Evolutionary conservation across 2,113 vertebrate genomes (phyloP), one percentile per base, ranked within the genome.

Genomic region (Brachypteracias leptosomus): DNA sequence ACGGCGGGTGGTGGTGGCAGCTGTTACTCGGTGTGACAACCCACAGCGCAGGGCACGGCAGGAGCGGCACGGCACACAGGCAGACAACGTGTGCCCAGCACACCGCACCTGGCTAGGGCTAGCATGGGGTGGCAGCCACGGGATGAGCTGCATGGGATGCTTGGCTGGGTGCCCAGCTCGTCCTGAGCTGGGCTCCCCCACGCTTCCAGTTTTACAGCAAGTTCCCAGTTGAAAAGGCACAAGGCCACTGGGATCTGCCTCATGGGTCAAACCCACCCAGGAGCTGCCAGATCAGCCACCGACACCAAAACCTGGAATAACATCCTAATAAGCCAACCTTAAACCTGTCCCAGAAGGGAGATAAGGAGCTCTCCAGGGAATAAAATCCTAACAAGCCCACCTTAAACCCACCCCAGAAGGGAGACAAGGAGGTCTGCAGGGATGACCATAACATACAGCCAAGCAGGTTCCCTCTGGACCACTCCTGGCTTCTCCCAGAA

Each of bases 51-150:
- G 49, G 52, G n/a, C 83, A n/a, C 57, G 59, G 76, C 67, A 72
- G 62, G 42, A 77, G 51, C 68, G 68, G 74, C 51, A 13, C 1
- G 1, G 68, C 46, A 47, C 4, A 3, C 0, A 0, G n/a, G 57
- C 17, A 52, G 90, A 44, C 57, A 68, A 51, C 1, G 0, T 2
- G 18, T 3, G 54, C 49, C 54, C 76, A 0, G 0, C 40, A 15
- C 0, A 0, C 46, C 3, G 0, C 0, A 0, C 42, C 47, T 5
- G 54, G 36, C 10, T 46, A 4, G 0, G 13, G 3, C 42, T 42
- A 11, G 42, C 42, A 42, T 42, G 42, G 15, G 42, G 15, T 42
- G 42, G 42, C 42, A 42, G 42, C 42, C 42, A 42, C 42, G 15
- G 42, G 42, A 42, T 15, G 11, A 42, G 42, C 42, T 42, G 42